A percentile compares a stretch with the other conserved stretches of the same genome.
These are phyloP conservation scores for Premnoplex brunnescens DNA, from an alignment of 2,797 vertebrate genomes.

Conservation along the genomic window DNA sequence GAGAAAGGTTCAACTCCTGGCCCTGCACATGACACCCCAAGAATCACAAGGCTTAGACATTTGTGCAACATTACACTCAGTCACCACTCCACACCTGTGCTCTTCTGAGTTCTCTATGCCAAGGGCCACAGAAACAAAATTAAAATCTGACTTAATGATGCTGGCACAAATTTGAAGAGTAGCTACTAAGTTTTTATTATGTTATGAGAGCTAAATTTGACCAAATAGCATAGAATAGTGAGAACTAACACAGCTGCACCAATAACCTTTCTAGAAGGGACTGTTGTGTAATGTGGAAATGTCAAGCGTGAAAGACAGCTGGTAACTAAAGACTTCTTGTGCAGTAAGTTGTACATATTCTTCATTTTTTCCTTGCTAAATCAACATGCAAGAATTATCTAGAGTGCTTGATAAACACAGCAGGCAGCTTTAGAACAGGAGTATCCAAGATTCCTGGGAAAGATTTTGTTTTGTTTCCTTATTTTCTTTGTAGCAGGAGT, in stretches of 20 bases:
- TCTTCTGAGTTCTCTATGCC: background rate
- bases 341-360: background rate
- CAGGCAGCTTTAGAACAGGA: background rate
- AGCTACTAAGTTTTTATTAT: background rate
- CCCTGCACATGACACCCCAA: background rate
- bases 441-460: background rate
- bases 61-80: background rate
- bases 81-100: accelerated
- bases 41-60: background rate
- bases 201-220: background rate
- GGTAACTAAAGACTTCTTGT: background rate
- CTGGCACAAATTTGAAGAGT: background rate
- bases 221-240: background rate
- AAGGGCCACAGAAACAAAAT: background rate
- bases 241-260: background rate
- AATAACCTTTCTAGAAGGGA: background rate
- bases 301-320: background rate
- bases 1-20: background rate
- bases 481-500: background rate
- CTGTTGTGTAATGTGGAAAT: background rate
- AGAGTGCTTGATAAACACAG: background rate
- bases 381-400: background rate
- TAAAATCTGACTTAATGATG: background rate
- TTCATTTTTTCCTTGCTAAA: background rate
- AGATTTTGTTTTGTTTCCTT: background rate